Conservation (phyloP, 1,140 invertebrate species). For the Phthorimaea operculella region DNA sequence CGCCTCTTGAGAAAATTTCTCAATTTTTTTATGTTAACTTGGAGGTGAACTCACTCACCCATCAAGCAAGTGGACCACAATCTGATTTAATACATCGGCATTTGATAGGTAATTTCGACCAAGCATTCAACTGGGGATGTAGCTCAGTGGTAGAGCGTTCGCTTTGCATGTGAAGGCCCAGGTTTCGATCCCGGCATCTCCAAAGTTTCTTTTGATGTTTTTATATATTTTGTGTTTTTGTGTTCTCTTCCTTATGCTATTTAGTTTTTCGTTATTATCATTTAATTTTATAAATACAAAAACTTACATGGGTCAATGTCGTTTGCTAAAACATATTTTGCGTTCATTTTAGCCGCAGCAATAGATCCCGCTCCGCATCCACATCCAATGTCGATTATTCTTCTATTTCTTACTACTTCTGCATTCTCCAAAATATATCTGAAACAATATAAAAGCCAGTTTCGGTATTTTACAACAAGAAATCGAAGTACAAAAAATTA, state of each 20-base stretch:
- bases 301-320: slow-evolving; percentile 49
- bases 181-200: slow-evolving; percentile 87
- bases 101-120: slow-evolving; percentile 23
- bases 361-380: slow-evolving; percentile 50
- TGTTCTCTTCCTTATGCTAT: slow-evolving; percentile 8
- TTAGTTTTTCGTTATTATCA: slow-evolving; percentile 5
- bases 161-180: slow-evolving; percentile 94
- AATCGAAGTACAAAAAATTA: no score
- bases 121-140: slow-evolving; percentile 59
- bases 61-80: no score
- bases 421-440: slow-evolving; percentile 66
- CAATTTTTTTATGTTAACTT: no score
- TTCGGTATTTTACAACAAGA: no score
- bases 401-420: slow-evolving; percentile 24
- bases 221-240: slow-evolving; percentile 3
- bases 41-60: no score
- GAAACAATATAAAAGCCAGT: slow-evolving; percentile 19
- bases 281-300: neutral
- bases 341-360: slow-evolving; percentile 37
- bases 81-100: no score
- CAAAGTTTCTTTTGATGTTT: slow-evolving; percentile 55
- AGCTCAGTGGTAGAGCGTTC: slow-evolving; percentile 87
- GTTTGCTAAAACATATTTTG: slow-evolving; percentile 39
- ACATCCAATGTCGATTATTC: slow-evolving; percentile 45
- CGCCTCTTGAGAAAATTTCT: no score